phyloP scores from a whole-genome alignment of 2,797 vertebrate genomes.

The Poeciliopsis infans region DNA sequence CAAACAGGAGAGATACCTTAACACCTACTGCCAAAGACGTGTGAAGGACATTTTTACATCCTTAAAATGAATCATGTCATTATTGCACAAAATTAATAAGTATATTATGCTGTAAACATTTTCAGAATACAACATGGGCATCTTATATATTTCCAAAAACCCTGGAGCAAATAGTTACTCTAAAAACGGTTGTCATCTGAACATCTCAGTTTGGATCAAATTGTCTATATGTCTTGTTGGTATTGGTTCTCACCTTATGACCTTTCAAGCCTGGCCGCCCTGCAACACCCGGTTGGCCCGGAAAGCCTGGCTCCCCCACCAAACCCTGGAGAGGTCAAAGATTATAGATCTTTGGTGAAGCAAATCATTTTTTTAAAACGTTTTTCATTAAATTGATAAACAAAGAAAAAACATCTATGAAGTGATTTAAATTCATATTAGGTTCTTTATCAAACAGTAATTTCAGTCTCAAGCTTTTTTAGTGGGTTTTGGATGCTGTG shows the following conservation, averaged over 20 bases:
- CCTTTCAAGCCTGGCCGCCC: conserved; percentile 83
- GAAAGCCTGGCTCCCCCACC: conserved; percentile 73
- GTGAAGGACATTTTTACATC: conserved; percentile 50
- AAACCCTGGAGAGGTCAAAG: conserved; percentile 68
- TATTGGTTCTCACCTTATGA: conserved; percentile 72
- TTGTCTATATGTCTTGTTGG: not conserved
- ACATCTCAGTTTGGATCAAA: not conserved
- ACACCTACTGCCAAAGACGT: conserved; percentile 12
- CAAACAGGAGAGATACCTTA: not conserved
- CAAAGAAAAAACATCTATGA: not conserved
- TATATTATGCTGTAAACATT: conserved; percentile 14
- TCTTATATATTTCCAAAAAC: not conserved
- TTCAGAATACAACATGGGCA: not conserved
- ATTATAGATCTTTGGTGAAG: conserved; percentile 2
- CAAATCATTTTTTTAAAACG: not conserved
- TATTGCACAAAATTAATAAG: conserved; percentile 40
- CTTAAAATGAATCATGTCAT: conserved; percentile 53
- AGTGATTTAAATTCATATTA: not conserved
- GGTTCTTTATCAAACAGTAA: not conserved
- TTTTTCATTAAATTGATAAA: not conserved
- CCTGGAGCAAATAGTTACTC: not conserved
- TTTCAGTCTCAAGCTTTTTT: not conserved
- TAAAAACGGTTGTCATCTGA: not conserved
- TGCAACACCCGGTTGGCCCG: conserved; percentile 70
- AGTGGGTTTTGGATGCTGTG: no score